Evolutionary conservation across 2,888 invertebrate genomes (phyloP).

Genomic region (Eulithis testata): DNA sequence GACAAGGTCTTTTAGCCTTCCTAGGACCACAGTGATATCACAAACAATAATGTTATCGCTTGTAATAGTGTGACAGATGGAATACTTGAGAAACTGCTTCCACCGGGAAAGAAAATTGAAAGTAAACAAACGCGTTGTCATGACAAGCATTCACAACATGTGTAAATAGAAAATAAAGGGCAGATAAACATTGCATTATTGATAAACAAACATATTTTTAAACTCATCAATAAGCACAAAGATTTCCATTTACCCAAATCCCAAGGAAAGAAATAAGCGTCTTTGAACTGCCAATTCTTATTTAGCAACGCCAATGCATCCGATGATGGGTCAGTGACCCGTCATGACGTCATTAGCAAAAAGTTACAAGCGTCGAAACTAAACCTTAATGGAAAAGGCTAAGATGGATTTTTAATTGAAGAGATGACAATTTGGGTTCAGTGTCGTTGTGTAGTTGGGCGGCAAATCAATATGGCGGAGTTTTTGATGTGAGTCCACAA

Average conservation of each 20-base stretch:
- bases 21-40: no score
- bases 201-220: background rate
- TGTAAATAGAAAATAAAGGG: background rate
- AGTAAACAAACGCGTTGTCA: no score
- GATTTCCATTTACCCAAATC: slow-evolving; percentile 10
- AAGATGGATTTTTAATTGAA: slow-evolving; percentile 1
- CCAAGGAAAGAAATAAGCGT: background rate
- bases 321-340: slow-evolving; percentile 19
- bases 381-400: background rate
- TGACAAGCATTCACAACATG: background rate
- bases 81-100: no score
- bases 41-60: no score
- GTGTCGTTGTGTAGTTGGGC: background rate
- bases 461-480: background rate
- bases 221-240: background rate
- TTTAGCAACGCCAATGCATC: slow-evolving; percentile 9
- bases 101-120: no score
- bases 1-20: no score
- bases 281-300: slow-evolving; percentile 13
- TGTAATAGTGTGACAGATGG: no score
- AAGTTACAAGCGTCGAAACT: background rate
- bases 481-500: background rate
- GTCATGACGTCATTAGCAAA: slow-evolving; percentile 28
- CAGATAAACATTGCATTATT: background rate
- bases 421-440: background rate